Evolutionary conservation across 2,113 vertebrate species (phyloP).

Genomic region (Salvator merianae): DNA sequence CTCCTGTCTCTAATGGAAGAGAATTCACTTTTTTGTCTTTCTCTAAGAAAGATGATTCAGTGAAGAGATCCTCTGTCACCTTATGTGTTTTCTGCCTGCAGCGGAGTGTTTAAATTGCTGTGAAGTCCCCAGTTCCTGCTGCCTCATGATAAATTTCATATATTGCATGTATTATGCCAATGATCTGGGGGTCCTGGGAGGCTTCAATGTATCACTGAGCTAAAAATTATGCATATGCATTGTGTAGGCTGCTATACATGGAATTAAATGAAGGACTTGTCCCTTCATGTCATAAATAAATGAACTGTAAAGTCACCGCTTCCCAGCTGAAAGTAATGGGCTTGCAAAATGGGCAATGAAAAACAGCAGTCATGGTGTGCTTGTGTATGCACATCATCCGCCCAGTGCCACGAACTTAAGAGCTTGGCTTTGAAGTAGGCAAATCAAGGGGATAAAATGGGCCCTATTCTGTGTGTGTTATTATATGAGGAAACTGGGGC

Average conservation of each 20-base stretch:
- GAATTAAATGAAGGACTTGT: neutral
- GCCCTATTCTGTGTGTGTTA: neutral
- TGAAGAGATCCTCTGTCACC: constrained; percentile 24
- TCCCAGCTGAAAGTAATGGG: neutral
- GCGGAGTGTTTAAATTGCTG: constrained; percentile 40
- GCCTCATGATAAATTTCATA: neutral
- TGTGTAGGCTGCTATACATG: neutral
- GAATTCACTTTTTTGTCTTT: neutral
- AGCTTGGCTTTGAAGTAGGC: neutral
- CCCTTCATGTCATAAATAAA: neutral
- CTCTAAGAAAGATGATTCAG: constrained; percentile 30
- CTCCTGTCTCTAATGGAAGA: constrained; percentile 40
- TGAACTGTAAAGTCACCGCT: neutral
- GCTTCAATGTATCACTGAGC: neutral
- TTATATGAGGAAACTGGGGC: neutral
- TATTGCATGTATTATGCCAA: neutral
- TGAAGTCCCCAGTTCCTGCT: neutral
- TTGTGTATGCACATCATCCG: neutral
- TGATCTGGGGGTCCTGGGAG: neutral
- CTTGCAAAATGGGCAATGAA: neutral
- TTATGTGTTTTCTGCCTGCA: constrained; percentile 33
- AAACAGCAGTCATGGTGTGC: neutral
- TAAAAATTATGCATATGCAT: neutral
- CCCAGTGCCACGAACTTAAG: neutral
- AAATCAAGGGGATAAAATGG: neutral